These are phyloP conservation scores for Linhomoeus sp. DNA, from an alignment of 2,888 invertebrate genomes.

Conservation along the genomic window DNA sequence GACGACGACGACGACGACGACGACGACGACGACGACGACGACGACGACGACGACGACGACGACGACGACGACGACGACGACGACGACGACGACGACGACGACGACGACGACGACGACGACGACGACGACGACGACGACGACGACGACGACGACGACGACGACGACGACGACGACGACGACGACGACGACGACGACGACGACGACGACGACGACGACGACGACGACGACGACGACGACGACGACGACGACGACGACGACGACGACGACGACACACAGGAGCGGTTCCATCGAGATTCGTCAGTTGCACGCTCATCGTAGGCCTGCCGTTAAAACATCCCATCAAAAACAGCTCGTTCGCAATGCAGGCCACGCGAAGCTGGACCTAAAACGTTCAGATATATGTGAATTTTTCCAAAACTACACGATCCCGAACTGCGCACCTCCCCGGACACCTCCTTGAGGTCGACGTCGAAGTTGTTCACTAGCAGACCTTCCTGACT, in stretches of 20 bases:
- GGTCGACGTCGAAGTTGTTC: conserved; percentile 16
- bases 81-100: background rate
- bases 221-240: background rate
- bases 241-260: background rate
- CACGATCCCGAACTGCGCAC: conserved; percentile 6
- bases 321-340: conserved; percentile 24
- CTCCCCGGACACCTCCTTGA: conserved; percentile 18
- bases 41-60: background rate
- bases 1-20: background rate
- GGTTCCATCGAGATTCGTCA: conserved; percentile 14
- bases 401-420: too few relatives aligned
- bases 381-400: too few relatives aligned
- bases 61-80: background rate
- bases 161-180: background rate
- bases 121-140: background rate
- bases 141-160: background rate
- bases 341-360: conserved; percentile 9
- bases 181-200: background rate
- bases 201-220: background rate
- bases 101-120: background rate
- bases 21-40: background rate
- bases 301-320: conserved; percentile 18
- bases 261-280: conserved; percentile 1
- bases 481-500: conserved; percentile 17
- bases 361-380: background rate